Percentiles rank a stretch among this genome's conserved stretches.
Evolutionary conservation across 2,888 invertebrate genomes (phyloP).

Genomic region (Lydus trimaculatus): DNA sequence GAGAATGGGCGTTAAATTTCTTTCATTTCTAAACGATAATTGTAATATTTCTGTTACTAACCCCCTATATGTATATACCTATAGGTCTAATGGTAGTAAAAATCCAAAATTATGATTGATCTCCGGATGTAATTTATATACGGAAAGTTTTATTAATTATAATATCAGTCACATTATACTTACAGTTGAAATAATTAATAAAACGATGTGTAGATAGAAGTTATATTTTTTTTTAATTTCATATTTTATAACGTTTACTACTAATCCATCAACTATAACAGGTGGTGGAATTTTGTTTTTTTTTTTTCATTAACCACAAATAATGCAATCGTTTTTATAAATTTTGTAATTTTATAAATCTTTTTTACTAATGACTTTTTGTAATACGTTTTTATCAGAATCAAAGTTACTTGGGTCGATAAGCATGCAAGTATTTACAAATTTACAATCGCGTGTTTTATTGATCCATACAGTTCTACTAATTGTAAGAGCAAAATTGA

Average conservation of each 20-base stretch:
- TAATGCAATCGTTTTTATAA: not conserved
- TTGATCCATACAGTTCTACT: no score
- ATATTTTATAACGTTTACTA: not conserved
- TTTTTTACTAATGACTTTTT: not conserved
- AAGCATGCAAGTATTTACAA: not conserved
- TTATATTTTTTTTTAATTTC: not conserved
- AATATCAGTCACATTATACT: constrained; percentile 27
- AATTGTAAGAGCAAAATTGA: no score
- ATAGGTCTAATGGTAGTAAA: not conserved
- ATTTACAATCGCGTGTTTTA: no score
- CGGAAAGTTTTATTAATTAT: constrained; percentile 28
- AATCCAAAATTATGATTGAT: not conserved
- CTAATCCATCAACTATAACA: not conserved
- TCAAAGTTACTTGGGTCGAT: not conserved
- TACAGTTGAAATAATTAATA: not conserved
- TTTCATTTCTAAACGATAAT: not conserved
- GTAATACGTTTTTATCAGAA: not conserved
- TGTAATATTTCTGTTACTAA: not conserved
- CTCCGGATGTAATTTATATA: constrained; percentile 31
- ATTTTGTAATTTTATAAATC: not conserved
- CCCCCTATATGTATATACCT: not conserved
- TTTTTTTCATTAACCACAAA: not conserved
- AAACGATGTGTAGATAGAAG: not conserved
- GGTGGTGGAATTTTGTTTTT: not conserved
- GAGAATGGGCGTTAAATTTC: not conserved